Evolutionary conservation across 1,140 invertebrate species (phyloP).

Genomic region (Tetraneura akinire): DNA sequence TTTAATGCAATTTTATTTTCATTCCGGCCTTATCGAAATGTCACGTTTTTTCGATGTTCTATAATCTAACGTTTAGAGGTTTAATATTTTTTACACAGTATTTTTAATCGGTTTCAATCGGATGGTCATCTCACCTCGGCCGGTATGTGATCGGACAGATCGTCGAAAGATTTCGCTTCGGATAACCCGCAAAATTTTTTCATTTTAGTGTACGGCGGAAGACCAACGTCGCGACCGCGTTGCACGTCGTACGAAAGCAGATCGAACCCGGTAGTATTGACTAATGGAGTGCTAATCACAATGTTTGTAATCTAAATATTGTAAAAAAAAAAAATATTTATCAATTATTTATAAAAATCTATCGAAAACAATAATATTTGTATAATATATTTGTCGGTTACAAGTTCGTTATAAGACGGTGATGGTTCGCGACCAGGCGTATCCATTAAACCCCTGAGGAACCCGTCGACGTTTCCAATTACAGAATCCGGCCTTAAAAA

Average conservation of each 20-base stretch:
- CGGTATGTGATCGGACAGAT: conserved; percentile 52
- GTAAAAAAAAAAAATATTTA: no score
- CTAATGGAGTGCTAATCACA: conserved; percentile 63
- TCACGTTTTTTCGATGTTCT: no score
- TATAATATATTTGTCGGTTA: not conserved
- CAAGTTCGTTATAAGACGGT: not conserved
- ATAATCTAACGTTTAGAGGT: no score
- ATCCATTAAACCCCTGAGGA: not conserved
- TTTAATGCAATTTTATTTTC: no score
- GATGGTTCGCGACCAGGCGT: not conserved
- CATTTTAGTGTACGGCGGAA: conserved; percentile 78
- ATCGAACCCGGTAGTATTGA: conserved; percentile 76
- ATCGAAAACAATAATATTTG: no score
- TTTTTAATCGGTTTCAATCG: no score
- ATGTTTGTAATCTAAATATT: conserved; percentile 49
- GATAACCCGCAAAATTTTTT: conserved; percentile 75
- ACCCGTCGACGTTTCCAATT: conserved; percentile 6
- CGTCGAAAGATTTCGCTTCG: conserved; percentile 64
- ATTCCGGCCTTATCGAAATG: no score
- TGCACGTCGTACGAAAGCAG: conserved; percentile 84
- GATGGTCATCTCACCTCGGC: no score
- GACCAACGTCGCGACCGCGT: conserved; percentile 84
- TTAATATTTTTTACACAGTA: no score
- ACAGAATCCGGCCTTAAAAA: conserved; percentile 31
- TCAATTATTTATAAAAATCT: no score